Evolutionary conservation across 2,113 vertebrate species (phyloP), one percentile per base, ranked within the genome.

Genomic region (Stomatorhinus ivindoensis): DNA sequence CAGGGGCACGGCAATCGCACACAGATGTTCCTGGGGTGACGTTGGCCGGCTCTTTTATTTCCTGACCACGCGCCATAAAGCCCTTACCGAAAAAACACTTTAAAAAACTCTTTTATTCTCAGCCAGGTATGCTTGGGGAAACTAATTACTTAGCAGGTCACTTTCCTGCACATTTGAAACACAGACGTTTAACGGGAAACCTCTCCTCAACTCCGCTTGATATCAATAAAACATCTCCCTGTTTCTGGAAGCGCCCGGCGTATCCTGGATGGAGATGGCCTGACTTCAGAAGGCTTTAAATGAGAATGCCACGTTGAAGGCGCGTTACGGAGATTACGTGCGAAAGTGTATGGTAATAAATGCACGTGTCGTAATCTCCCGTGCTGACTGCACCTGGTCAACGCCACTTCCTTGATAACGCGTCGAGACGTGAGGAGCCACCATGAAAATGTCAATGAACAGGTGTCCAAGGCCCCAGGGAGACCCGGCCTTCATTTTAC

Each of bases 11-110:
- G 55, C 93, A 94, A 93, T 93, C 53, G 92, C 90, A 94, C 90
- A 92, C 94, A 95, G 94, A 94, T 94, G 94, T 93, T 92, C 90
- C 86, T 87, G n/a, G 10, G 48, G 92, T 92, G 92, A 93, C 88
- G 55, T 94, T 91, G 91, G 90, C 47, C 17, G 13, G 9, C 89
- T 87, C 86, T 87, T 88, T 89, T 46, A 86, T 85, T 82, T 90
- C 21, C 65, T 65, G 85, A 69, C 80, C 6, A 51, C 69, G 50
- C 53, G 73, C 90, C 90, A 90, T 91, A 88, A 88, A 83, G 46
- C 73, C 93, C 89, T 87, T 87, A 53, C 31, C n/a, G n/a, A 31
- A 69, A 69, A 69, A 69, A 69, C 61, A 65, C n/a, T 3, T n/a
- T 3, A 65, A 65, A 86, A 86, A 51, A 51, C 9, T 10, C 27